Conservation (phyloP, 2,797 vertebrate species). For the Sylvia borin region DNA sequence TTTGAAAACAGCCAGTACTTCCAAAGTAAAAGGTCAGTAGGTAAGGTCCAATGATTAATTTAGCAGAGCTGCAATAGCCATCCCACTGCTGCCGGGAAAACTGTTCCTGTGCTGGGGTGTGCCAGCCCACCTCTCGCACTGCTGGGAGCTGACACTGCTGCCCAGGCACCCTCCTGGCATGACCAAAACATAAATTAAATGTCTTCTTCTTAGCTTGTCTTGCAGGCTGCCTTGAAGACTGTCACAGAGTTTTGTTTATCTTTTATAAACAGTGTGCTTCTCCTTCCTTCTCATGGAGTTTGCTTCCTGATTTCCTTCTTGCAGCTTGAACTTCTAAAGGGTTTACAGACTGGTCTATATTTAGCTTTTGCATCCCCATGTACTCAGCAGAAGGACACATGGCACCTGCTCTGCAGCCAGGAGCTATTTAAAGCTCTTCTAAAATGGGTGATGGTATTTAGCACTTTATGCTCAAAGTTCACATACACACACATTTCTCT, state of each 20-base stretch:
- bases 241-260: neutral
- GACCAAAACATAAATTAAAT: neutral
- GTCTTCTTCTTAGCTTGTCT: neutral
- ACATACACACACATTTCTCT: neutral
- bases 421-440: conserved; percentile 91
- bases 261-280: neutral
- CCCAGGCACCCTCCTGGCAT: neutral
- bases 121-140: fast-evolving
- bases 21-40: neutral
- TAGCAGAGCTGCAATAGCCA: neutral
- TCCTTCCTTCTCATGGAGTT: neutral
- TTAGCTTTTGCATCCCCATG: conserved; percentile 63
- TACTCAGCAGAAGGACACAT: conserved; percentile 81
- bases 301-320: conserved; percentile 7
- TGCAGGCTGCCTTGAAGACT: neutral
- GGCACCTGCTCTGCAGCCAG: conserved; percentile 89
- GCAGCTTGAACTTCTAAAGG: conserved; percentile 7
- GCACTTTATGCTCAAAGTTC: conserved; percentile 54
- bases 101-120: fast-evolving
- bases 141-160: neutral
- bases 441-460: conserved; percentile 86
- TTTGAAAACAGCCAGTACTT: neutral
- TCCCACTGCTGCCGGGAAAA: neutral
- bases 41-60: neutral
- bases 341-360: conserved; percentile 66